A percentile compares a stretch with the other conserved stretches of the same genome.
Evolutionary conservation across 2,888 invertebrate species (phyloP).

Genomic region (Erynnis tages): DNA sequence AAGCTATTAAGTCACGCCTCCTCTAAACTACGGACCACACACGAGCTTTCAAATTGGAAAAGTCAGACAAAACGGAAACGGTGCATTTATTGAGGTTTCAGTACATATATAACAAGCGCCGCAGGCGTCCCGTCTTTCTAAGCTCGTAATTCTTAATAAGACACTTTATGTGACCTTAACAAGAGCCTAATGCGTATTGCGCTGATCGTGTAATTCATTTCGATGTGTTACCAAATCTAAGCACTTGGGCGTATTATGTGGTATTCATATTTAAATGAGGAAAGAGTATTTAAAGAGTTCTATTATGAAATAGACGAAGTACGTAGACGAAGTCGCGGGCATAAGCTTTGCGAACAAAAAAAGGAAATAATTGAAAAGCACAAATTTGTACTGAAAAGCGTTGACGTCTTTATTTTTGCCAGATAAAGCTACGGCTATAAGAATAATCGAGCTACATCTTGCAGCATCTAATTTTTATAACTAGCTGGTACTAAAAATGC

Average conservation of each 20-base stretch:
- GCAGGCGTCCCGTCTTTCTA: conserved; percentile 69
- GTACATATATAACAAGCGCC: conserved; percentile 54
- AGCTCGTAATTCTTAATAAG: conserved; percentile 74
- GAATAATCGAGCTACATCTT: no score
- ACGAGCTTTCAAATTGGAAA: conserved; percentile 70
- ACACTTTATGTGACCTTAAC: conserved; percentile 69
- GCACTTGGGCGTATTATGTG: conserved; percentile 47
- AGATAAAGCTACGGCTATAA: no score
- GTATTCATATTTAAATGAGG: conserved; percentile 45
- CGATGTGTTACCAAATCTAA: conserved; percentile 67
- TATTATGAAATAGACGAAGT: no score
- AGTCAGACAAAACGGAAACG: conserved; percentile 72
- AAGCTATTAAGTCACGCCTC: conserved; percentile 47
- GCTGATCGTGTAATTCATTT: conserved; percentile 67
- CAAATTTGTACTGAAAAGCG: no score
- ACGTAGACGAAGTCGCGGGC: no score
- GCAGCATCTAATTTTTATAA: no score
- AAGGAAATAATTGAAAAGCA: no score
- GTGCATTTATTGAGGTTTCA: conserved; percentile 67
- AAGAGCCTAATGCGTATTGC: conserved; percentile 65
- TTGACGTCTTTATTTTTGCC: no score
- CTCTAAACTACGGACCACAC: conserved; percentile 68
- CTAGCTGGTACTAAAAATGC: no score
- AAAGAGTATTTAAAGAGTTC: background rate
- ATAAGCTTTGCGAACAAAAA: no score